These are phyloP conservation scores for Ctenodactylus gundi DNA, from an alignment of 2,113 vertebrate genomes.

Conservation along the genomic window DNA sequence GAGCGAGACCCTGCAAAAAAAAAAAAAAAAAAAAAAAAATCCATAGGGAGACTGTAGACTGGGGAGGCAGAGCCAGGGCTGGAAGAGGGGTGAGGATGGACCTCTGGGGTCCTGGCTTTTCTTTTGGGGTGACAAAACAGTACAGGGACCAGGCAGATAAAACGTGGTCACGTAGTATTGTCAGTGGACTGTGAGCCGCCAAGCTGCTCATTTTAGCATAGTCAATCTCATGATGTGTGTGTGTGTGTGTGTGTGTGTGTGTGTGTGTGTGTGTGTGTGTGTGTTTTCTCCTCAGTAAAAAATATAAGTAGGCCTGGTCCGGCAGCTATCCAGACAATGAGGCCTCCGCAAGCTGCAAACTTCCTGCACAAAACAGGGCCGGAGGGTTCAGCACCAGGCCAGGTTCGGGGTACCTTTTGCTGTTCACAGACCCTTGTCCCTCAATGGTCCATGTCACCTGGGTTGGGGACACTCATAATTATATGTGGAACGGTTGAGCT, in stretches of 20 bases:
- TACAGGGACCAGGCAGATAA: neutral
- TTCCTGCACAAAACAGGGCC: fast-evolving
- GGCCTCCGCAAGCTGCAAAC: fast-evolving
- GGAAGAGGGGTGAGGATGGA: too few relatives aligned
- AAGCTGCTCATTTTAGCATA: neutral
- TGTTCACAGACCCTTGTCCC: neutral
- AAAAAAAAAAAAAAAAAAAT: too few relatives aligned
- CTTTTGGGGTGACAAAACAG: neutral
- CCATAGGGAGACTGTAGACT: too few relatives aligned
- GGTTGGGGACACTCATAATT: neutral
- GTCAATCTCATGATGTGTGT: fast-evolving
- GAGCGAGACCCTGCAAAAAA: too few relatives aligned
- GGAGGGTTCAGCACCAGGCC: too few relatives aligned
- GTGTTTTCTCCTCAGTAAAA: neutral
- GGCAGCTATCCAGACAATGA: too few relatives aligned
- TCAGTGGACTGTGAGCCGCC: too few relatives aligned
- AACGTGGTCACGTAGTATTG: fast-evolving
- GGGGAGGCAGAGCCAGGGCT: neutral
- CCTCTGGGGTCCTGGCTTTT: fast-evolving
- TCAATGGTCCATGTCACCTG: fast-evolving
- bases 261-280: too few relatives aligned
- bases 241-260: too few relatives aligned
- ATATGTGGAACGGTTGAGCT: fast-evolving
- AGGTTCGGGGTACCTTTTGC: fast-evolving
- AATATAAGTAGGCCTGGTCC: neutral